Evolutionary conservation across 2,888 invertebrate species (phyloP), one percentile per base, ranked within the genome.

Genomic region (Anodontia alba): DNA sequence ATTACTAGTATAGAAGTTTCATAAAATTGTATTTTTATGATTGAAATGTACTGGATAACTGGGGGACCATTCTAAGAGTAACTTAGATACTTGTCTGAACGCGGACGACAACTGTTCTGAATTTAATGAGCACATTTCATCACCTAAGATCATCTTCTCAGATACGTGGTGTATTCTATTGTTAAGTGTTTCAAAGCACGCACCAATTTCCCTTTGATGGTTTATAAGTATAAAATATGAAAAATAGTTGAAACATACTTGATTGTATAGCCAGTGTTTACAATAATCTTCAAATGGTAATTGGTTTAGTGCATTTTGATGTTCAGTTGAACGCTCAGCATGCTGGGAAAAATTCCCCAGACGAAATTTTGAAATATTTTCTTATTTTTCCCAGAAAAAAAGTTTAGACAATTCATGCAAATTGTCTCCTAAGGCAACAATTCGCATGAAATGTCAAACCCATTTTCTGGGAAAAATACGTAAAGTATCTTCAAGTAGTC

Each of bases 131-230:
- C 62, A 20, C n/a, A 62, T 62, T 62, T 33, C 62, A 31, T 33
- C 62, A 62, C 33, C 62, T 54, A 8, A 62, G 62, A 62, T 62
- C 62, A 62, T 62, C 31, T 33, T 62, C 33, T 33, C 23, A 8
- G 62, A 62, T 62, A 62, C 33, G 29, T 33, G 62, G 23, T 29
- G 31, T 29, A 62, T 17, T 62, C 62, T 62, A 62, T 62, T 62
- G 62, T 62, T 62, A 62, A 62, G 10, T 33, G 33, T 33, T 62
- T 33, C 23, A 62, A 33, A 62, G 33, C 62, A 62, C 62, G 62
- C 62, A 62, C 62, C 62, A 33, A 62, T 33, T 62, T 62, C 62
- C 62, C 62, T 62, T 62, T 62, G 62, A 62, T 29, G 62, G 23
- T 33, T 31, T 62, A 8, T 33, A 62, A 62, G 33, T 62, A 62